Percentiles rank a stretch among this genome's conserved stretches.
phyloP scores from a whole-genome alignment of 64 coral and sea anemone genomes.

The Montipora foliosa region DNA sequence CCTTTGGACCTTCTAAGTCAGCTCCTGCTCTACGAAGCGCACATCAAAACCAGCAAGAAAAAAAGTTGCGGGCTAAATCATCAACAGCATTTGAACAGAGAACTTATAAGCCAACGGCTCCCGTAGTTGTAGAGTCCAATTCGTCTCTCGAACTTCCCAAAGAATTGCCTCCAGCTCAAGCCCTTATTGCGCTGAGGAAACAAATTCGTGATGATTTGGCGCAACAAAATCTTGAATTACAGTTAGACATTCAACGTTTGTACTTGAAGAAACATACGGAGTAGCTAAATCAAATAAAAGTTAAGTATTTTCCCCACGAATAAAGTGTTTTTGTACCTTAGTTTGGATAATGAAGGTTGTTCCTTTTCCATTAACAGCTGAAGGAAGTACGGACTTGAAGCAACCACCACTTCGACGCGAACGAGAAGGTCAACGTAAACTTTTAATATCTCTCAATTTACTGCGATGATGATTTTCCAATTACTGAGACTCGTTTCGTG shows the following conservation, averaged over 20 bases:
- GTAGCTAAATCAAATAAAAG: conserved; percentile 2
- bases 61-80: neutral
- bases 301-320: neutral
- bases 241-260: conserved; percentile 91
- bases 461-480: no score
- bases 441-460: no score
- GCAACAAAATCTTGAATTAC: conserved; percentile 73
- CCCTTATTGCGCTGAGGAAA: conserved; percentile 72
- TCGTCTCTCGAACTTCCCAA: conserved; percentile 74
- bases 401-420: no score
- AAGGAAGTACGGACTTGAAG: no score
- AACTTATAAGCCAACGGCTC: conserved; percentile 1
- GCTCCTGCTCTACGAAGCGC: neutral
- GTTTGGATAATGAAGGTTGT: neutral
- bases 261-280: conserved; percentile 78
- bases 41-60: neutral
- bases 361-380: neutral
- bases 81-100: conserved; percentile 9
- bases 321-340: neutral
- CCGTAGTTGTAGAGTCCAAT: conserved; percentile 35
- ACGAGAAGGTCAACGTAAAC: no score
- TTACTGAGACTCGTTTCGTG: no score
- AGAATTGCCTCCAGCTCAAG: conserved; percentile 79
- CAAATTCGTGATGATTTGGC: conserved; percentile 87
- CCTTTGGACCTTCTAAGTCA: neutral